Conservation (phyloP, 2,797 vertebrate genomes). For the Scomberomorus guttatus region DNA sequence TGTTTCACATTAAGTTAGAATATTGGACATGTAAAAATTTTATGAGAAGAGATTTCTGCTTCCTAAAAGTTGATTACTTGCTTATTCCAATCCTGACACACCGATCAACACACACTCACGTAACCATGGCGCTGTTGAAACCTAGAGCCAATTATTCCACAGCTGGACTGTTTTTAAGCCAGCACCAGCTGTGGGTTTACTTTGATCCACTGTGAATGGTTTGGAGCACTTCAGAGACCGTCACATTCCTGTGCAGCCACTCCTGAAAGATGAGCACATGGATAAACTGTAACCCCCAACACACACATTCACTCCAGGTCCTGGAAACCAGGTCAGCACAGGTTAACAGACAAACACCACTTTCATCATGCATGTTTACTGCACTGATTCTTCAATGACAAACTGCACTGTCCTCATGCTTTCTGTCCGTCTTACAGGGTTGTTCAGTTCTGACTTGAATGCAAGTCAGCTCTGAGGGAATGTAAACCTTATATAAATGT, state of each 20-base stretch:
- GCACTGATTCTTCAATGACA: neutral
- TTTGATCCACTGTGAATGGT: slow-evolving; percentile 68
- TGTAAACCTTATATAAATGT: neutral
- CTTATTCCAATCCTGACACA: slow-evolving; percentile 31
- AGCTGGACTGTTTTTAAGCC: slow-evolving; percentile 64
- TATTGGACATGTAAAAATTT: neutral
- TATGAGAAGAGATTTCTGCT: slow-evolving; percentile 24
- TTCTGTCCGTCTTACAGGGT: neutral
- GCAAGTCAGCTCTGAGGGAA: neutral
- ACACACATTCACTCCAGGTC: neutral
- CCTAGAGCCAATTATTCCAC: slow-evolving; percentile 53
- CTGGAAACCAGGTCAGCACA: neutral
- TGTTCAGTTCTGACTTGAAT: neutral
- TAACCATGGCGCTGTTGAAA: slow-evolving; percentile 32
- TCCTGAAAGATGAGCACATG: slow-evolving; percentile 71
- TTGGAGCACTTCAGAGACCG: slow-evolving; percentile 60
- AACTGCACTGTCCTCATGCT: neutral
- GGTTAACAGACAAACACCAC: neutral
- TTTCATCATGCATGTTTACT: neutral
- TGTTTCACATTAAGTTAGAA: slow-evolving; percentile 8
- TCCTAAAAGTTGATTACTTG: slow-evolving; percentile 8
- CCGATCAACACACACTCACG: slow-evolving; percentile 19
- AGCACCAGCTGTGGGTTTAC: slow-evolving; percentile 69
- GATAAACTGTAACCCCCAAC: slow-evolving; percentile 48
- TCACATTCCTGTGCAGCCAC: slow-evolving; percentile 74